Evolutionary conservation across 64 coral and sea anemone genomes (phyloP), one percentile per base, ranked within the genome.

Genomic region (Exaiptasia diaphana): DNA sequence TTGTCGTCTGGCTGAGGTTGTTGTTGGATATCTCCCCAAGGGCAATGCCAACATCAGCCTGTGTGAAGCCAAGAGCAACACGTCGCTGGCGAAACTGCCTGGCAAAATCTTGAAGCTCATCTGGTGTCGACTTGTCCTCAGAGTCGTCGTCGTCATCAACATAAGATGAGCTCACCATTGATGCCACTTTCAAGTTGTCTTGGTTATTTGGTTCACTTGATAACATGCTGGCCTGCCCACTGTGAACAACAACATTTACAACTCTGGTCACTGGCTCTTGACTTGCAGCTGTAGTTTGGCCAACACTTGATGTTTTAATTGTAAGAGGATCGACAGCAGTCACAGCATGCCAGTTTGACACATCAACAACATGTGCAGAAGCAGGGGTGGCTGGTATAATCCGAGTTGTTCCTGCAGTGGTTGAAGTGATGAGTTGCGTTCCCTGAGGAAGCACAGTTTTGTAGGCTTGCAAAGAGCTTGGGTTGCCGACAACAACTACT

Each of bases 1-100:
- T 97, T 7, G 93, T 97, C 3, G 93, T 97, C 49, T 97, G 93
- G 32, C 88, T 91, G 22, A 91, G 85, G 35, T 57, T 72, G 30
- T 91, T 97, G 0, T 88, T 83, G 77, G 90, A 87, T 0, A 97
- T 72, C 0, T 62, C 31, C 37, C 93, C 93, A 27, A 97, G 41
- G 4, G 93, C 93, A 28, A 83, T 49, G 7, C 93, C 93, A 26
- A 97, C 93, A 41, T 97, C 93, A 9, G 88, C 83, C 48, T 97
- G 93, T 0, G 93, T 91, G 36, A 91, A 87, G 3, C 93, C 78
- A 29, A 97, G 67, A 3, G 90, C 90, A 22, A 97, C 89, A 49
- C 93, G 65, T 41, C 78, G 50, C 17, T 91, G 88, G 23, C 82
- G 80, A 58, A 97, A 88, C 20, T 85, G 78, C 64, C 70, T 97